Percentiles rank a stretch among this genome's conserved stretches.
phyloP scores from a whole-genome alignment of 2,797 vertebrate genomes.

The Hirundo rustica region DNA sequence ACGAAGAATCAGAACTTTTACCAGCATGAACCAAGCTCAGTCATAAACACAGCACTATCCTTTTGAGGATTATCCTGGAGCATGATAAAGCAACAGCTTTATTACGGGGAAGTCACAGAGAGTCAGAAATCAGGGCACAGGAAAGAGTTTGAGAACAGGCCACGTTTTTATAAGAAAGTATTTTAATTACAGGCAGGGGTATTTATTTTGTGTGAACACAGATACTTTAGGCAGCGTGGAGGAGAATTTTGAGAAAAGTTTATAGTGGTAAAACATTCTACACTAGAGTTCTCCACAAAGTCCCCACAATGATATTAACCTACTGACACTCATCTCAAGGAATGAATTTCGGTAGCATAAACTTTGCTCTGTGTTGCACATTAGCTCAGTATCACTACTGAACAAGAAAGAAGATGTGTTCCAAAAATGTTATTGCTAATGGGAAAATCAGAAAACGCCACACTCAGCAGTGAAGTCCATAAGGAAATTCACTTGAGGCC shows the following conservation, averaged over 20 bases:
- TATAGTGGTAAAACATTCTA: slow-evolving; percentile 6
- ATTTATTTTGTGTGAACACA: slow-evolving; percentile 9
- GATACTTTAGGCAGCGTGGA: neutral
- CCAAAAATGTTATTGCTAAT: slow-evolving; percentile 59
- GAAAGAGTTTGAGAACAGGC: neutral
- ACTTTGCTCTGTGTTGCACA: neutral
- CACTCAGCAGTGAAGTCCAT: neutral
- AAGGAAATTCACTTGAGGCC: slow-evolving; percentile 29
- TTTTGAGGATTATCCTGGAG: neutral
- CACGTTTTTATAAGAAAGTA: neutral
- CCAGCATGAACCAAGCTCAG: neutral
- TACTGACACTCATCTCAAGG: neutral
- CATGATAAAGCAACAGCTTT: neutral
- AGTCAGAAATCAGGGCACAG: neutral
- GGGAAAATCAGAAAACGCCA: slow-evolving; percentile 49
- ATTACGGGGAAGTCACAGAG: neutral
- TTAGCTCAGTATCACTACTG: neutral
- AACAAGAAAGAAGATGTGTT: neutral
- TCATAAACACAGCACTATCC: neutral
- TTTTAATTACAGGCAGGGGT: neutral
- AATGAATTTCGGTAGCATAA: neutral
- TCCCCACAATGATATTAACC: neutral
- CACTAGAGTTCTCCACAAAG: neutral
- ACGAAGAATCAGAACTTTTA: slow-evolving; percentile 9
- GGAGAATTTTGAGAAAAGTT: neutral